phyloP scores from a whole-genome alignment of 2,888 invertebrate species.

The Heliconius cydno region DNA sequence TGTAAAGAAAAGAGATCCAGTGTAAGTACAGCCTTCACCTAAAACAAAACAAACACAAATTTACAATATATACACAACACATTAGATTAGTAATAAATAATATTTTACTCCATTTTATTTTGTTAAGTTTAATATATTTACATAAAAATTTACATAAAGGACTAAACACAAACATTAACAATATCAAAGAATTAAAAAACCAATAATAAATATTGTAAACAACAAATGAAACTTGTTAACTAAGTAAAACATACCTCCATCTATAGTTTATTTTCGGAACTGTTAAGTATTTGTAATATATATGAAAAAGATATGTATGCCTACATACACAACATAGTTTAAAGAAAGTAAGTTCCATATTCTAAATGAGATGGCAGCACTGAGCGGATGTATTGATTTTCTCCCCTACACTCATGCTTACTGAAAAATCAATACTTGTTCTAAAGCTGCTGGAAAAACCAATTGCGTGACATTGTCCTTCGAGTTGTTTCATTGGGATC shows the following conservation, averaged over 20 bases:
- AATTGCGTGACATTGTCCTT: slow-evolving; percentile 57
- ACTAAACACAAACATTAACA: too few species aligned
- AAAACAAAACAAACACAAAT: too few species aligned
- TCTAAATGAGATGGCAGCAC: slow-evolving; percentile 68
- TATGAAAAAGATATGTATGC: not conserved
- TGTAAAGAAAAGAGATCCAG: too few species aligned
- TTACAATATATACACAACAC: too few species aligned
- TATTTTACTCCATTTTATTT: too few species aligned
- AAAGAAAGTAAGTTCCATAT: slow-evolving; percentile 22
- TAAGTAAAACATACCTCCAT: not conserved
- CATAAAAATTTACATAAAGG: too few species aligned
- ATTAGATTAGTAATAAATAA: too few species aligned
- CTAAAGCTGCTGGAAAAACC: slow-evolving; percentile 65
- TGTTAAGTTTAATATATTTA: too few species aligned
- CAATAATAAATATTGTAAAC: not conserved
- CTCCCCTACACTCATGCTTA: slow-evolving; percentile 51
- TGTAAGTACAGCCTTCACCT: too few species aligned
- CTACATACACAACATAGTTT: not conserved
- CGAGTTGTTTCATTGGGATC: slow-evolving; percentile 51
- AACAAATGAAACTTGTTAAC: not conserved
- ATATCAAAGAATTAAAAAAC: too few species aligned
- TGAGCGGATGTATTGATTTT: slow-evolving; percentile 71
- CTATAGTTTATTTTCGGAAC: slow-evolving; percentile 4
- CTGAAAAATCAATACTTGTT: slow-evolving; percentile 74
- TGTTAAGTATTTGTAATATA: not conserved